These are phyloP conservation scores for Xanthostigma xanthostigma DNA, from an alignment of 2,888 invertebrate genomes.

Conservation along the genomic window DNA sequence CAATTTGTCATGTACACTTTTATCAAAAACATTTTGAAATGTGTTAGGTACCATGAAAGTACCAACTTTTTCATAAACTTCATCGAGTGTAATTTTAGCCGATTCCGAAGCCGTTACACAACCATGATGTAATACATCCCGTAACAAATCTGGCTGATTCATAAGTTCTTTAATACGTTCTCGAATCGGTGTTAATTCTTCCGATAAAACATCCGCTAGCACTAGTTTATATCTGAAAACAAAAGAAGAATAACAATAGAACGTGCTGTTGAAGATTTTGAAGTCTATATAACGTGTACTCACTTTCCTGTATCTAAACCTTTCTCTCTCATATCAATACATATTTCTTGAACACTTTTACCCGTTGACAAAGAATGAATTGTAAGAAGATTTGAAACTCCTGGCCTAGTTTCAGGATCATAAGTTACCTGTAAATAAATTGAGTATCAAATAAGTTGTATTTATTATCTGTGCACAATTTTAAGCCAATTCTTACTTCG, in stretches of 20 bases:
- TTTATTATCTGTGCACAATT: slow-evolving; percentile 1
- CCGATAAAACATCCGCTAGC: slow-evolving; percentile 57
- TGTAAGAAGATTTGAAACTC: slow-evolving; percentile 76
- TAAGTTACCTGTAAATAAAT: slow-evolving; percentile 46
- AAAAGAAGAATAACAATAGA: not conserved
- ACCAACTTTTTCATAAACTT: slow-evolving; percentile 47
- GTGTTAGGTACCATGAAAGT: not conserved
- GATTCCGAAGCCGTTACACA: slow-evolving; percentile 43
- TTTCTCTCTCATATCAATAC: slow-evolving; percentile 36
- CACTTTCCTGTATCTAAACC: slow-evolving; percentile 59
- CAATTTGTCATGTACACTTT: no score
- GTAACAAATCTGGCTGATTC: slow-evolving; percentile 43
- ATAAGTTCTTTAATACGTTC: slow-evolving; percentile 39
- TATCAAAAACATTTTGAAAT: no score
- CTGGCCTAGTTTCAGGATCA: slow-evolving; percentile 64
- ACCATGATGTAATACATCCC: slow-evolving; percentile 45
- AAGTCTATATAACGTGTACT: slow-evolving; percentile 16
- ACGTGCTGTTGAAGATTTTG: not conserved
- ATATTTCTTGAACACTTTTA: slow-evolving; percentile 48
- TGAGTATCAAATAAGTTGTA: slow-evolving; percentile 3
- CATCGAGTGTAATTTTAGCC: slow-evolving; percentile 46
- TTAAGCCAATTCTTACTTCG: slow-evolving; percentile 25
- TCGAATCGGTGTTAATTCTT: slow-evolving; percentile 54
- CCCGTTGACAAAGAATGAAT: slow-evolving; percentile 67
- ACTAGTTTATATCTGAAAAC: slow-evolving; percentile 48